A percentile compares a stretch with the other conserved stretches of the same genome.
phyloP scores from a whole-genome alignment of 2,888 invertebrate species.

The Drosophila kambysellisi region DNA sequence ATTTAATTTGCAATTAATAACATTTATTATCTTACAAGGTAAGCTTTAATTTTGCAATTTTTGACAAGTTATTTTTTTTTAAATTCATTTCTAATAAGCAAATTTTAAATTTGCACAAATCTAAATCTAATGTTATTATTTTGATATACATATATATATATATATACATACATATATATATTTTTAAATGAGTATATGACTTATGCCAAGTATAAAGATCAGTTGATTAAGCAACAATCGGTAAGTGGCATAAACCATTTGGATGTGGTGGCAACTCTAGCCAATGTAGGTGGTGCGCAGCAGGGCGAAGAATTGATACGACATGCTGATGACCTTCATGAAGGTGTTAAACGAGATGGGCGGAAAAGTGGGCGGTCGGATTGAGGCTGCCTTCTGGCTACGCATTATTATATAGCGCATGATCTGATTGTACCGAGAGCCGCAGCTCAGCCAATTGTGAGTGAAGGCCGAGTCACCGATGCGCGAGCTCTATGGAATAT shows the following conservation, averaged over 20 bases:
- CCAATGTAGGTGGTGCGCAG: slow-evolving; percentile 76
- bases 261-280: slow-evolving; percentile 2
- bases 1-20: too few relatives aligned
- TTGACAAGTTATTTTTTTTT: too few relatives aligned
- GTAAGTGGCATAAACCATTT: not conserved
- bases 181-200: too few relatives aligned
- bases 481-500: slow-evolving; percentile 66
- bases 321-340: slow-evolving; percentile 82
- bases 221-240: not conserved
- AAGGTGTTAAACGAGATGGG: slow-evolving; percentile 80
- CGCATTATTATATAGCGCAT: slow-evolving; percentile 75
- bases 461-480: slow-evolving; percentile 77
- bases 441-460: slow-evolving; percentile 76
- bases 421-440: slow-evolving; percentile 65
- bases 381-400: slow-evolving; percentile 75
- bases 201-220: too few relatives aligned
- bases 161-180: too few relatives aligned
- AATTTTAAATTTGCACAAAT: too few relatives aligned
- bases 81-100: too few relatives aligned
- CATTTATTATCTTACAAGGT: too few relatives aligned
- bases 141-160: too few relatives aligned
- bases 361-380: slow-evolving; percentile 81
- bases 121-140: too few relatives aligned
- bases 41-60: too few relatives aligned
- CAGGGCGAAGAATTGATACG: slow-evolving; percentile 79